A percentile compares a stretch with the other conserved stretches of the same genome.
These are phyloP conservation scores for Cossypha dichroa DNA, from an alignment of 2,797 vertebrate genomes.

Conservation along the genomic window DNA sequence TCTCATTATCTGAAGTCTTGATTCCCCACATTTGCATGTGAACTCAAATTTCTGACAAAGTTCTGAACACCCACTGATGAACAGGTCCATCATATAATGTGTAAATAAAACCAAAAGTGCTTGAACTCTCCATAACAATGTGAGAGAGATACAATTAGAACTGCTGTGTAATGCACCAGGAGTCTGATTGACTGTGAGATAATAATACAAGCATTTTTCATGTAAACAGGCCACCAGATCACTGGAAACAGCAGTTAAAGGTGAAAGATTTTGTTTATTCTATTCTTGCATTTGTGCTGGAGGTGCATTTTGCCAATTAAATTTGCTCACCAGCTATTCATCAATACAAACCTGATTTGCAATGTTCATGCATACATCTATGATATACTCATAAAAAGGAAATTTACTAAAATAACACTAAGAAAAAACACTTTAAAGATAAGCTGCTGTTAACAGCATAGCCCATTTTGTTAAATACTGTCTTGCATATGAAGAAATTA, in stretches of 20 bases:
- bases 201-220: background rate
- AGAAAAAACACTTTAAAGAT: background rate
- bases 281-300: background rate
- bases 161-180: background rate
- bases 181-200: background rate
- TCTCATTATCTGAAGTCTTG: background rate
- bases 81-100: background rate
- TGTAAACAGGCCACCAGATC: background rate
- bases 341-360: background rate
- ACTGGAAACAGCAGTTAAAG: background rate
- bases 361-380: background rate
- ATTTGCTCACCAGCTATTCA: background rate
- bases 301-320: background rate
- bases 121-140: background rate
- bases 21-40: background rate
- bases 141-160: background rate
- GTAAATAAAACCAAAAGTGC: background rate
- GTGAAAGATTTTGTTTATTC: background rate
- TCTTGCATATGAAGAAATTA: background rate
- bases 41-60: background rate
- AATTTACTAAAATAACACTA: background rate
- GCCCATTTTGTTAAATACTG: background rate
- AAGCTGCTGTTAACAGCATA: background rate
- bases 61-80: background rate
- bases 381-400: background rate